Evolutionary conservation across 2,113 vertebrate genomes (phyloP).

Genomic region (Syrmaticus mikado): DNA sequence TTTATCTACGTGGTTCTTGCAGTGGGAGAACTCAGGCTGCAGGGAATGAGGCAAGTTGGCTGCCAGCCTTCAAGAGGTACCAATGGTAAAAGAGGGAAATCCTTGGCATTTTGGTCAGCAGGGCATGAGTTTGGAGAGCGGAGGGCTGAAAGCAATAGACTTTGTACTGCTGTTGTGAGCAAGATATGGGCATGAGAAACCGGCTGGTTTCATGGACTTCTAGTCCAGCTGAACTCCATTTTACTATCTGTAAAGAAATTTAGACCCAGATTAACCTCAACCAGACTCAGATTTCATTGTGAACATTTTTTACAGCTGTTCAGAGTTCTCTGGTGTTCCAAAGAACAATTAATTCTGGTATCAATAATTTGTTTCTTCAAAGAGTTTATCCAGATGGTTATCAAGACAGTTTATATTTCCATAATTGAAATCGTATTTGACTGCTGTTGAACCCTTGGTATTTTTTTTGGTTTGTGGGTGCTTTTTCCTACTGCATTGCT

Average conservation of each 20-base stretch:
- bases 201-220: neutral
- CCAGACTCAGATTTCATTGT: neutral
- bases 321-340: slow-evolving; percentile 20
- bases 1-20: neutral
- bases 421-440: neutral
- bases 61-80: neutral
- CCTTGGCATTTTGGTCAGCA: rapidly evolving
- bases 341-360: slow-evolving; percentile 30
- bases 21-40: neutral
- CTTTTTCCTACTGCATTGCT: neutral
- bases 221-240: neutral
- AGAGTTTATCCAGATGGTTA: neutral
- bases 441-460: neutral
- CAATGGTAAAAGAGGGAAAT: rapidly evolving
- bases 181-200: neutral
- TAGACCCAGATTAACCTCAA: slow-evolving; percentile 9
- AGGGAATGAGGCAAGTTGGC: neutral
- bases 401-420: slow-evolving; percentile 5
- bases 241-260: neutral
- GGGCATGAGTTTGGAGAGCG: too few species aligned
- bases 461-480: too few species aligned
- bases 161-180: rapidly evolving
- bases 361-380: slow-evolving; percentile 35
- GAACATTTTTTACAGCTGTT: slow-evolving; percentile 41
- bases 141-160: neutral